Base-by-base conservation (phyloP, 1,140 invertebrate genomes). In the Musca vetustissima region DNA sequence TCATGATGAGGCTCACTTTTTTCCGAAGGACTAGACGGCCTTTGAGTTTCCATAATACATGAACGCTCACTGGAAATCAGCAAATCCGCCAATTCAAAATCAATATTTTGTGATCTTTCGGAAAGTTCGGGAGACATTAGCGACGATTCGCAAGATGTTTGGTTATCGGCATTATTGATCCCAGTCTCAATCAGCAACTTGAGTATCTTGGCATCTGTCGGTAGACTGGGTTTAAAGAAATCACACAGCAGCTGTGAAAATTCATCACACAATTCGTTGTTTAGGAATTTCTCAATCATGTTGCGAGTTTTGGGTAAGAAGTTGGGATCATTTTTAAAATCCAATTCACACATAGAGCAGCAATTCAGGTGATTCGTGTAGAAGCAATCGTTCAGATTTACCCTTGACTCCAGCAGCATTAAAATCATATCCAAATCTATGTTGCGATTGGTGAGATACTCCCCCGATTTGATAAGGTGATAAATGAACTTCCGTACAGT, bases 121-220 rank as follows among this genome's bases (percentile, higher is more conserved):
- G 80, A 80, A n/a, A 80, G 69, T 15, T 80, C 79, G 3, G 81
- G 81, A 14, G 81, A 83, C 73, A 79, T 83, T 0, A 81, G 71
- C 14, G 80, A 83, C 0, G 81, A 83, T 25, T 83, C 81, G 25
- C 75, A 82, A 0, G 80, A 82, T 47, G 71, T 78, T 65, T 74
- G 71, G 6, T 70, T 70, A 7, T 83, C 81, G 7, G 81, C 80
- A 70, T 83, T 83, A 22, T 83, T 83, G 15, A 83, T 82, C 32
- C 90, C 90, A 4, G 90, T 87, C 68, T 91, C 89, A 47, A 90
- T 84, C 4, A 92, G 81, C 59, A 91, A 74, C 72, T 86, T 88
- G 22, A 91, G 73, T 25, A 89, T 85, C 75, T 87, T 89, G 15
- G 85, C 85, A 72, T 91, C 89, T 52, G 85, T 86, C 0, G 86